Evolutionary conservation across 2,888 invertebrate genomes (phyloP), one percentile per base, ranked within the genome.

Genomic region (Cyaniris semiargus): DNA sequence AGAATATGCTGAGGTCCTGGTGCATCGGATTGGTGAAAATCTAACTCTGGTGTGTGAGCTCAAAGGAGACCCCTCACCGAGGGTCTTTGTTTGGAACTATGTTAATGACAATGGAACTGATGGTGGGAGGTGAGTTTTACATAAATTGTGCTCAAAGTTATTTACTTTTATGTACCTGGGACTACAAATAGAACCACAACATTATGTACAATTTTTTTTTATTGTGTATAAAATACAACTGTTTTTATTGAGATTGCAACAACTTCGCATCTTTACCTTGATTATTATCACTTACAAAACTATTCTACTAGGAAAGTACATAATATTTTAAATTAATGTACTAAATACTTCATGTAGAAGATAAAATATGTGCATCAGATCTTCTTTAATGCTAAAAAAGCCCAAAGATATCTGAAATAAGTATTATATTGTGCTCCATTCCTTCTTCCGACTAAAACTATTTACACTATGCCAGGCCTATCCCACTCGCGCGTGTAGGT

Each of bases 1-100:
- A 2, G 91, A 90, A 76, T 92, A 90, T 82, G 86, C 89, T 0
- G 93, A 93, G n/a, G 92, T 93, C 1, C 81, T 94, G 0, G 90
- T 94, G 23, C 86, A 87, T 23, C 80, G 89, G 0, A 87, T 86
- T 0, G 83, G 86, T 0, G 94, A 94, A 60, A 89, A 90, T 78
- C 82, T 94, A 70, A 91, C 92, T 0, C 84, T 94, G 34, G 85
- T 89, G 15, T 94, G 94, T 56, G 91, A 92, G 82, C 82, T 91
- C 60, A 81, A 86, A 0, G 90, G 90, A 0, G 90, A 89, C 8
- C 44, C 71, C 0, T 74, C 85, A 0, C 83, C 83, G 0, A 78
- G 86, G 44, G 80, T 84, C n/a, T 89, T 87, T 38, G 89, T 92
- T 56, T 93, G 92, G 93, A 93, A 92, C 81, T 91, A 89, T 79